Conservation (phyloP, 2,888 invertebrate genomes). For the Ecdyonurus torrentis region DNA sequence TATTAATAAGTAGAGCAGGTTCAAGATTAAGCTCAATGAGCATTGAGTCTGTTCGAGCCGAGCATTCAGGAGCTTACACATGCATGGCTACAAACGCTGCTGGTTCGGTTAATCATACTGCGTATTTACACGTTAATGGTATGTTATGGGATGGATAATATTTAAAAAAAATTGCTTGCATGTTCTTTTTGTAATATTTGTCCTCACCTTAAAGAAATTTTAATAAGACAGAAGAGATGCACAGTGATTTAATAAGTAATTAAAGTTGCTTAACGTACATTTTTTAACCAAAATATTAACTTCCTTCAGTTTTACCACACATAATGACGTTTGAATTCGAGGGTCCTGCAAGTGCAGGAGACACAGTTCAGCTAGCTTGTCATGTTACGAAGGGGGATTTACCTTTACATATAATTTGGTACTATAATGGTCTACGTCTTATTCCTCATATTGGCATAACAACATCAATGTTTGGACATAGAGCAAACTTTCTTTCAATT, state of each 20-base stretch:
- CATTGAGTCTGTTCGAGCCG: slow-evolving; percentile 49
- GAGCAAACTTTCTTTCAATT: slow-evolving; percentile 49
- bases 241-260: background rate
- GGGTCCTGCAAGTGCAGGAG: slow-evolving; percentile 47
- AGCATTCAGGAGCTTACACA: slow-evolving; percentile 53
- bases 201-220: background rate
- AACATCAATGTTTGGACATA: slow-evolving; percentile 34
- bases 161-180: slow-evolving; percentile 20
- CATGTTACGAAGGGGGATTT: slow-evolving; percentile 29
- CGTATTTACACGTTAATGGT: slow-evolving; percentile 60
- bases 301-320: slow-evolving; percentile 51
- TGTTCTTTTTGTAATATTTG: background rate
- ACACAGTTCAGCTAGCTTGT: slow-evolving; percentile 58
- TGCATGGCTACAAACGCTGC: slow-evolving; percentile 54
- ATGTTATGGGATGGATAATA: slow-evolving; percentile 24
- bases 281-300: background rate
- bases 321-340: slow-evolving; percentile 61
- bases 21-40: slow-evolving; percentile 44
- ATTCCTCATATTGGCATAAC: slow-evolving; percentile 30
- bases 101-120: slow-evolving; percentile 48
- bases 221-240: background rate
- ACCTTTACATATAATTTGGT: slow-evolving; percentile 37
- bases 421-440: slow-evolving; percentile 35
- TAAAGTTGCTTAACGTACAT: too few relatives aligned
- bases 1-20: slow-evolving; percentile 32